Base-by-base conservation (phyloP, 2,797 vertebrate species). In the Schizopygopsis malacanthus region DNA sequence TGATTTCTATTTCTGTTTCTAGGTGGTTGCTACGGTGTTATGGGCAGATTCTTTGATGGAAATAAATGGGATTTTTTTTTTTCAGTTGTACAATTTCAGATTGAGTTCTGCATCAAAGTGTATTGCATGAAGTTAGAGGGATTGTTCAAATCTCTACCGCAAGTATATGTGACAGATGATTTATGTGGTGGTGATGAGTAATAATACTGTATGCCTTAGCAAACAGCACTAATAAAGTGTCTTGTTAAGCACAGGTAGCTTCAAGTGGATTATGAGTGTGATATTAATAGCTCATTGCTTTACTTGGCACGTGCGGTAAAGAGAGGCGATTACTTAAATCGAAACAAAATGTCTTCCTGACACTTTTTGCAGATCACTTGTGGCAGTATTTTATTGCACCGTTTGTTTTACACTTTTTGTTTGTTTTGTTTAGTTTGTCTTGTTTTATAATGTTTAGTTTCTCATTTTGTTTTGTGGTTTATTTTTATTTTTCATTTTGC, bases 241-340 rank as follows among this genome's bases (percentile, higher is more conserved):
- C 16, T 22, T 33, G 2, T 65, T 47, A 79, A 43, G 22, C 7
- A n/a, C 54, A 16, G 22, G 13, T 63, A 43, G 22, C 12, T 41
- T 61, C 1, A 54, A 76, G 10, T 75, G 52, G 37, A 25, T 39
- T 13, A 43, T 79, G n/a, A 18, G 56, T 37, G 61, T 8, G 41
- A 67, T 80, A 67, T 79, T 79, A 80, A 80, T 80, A 67, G 25
- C 6, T 67, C 16, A 12, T 50, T 50, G 43, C 63, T 80, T 80
- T 67, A 50, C 6, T 50, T 67, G 79, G 18, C 43, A 50, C 37
- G 61, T 50, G 39, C 9, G 6, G 39, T 41, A 33, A 45, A 61
- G 37, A n/a, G 11, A 1, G 28, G 61, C 2, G 4, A 43, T 50
- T 80, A 41, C 25, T 67, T 13, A 37, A 50, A 80, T 63, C 50